Evolutionary conservation across 2,797 vertebrate species (phyloP).

Genomic region (Ateles fusciceps): DNA sequence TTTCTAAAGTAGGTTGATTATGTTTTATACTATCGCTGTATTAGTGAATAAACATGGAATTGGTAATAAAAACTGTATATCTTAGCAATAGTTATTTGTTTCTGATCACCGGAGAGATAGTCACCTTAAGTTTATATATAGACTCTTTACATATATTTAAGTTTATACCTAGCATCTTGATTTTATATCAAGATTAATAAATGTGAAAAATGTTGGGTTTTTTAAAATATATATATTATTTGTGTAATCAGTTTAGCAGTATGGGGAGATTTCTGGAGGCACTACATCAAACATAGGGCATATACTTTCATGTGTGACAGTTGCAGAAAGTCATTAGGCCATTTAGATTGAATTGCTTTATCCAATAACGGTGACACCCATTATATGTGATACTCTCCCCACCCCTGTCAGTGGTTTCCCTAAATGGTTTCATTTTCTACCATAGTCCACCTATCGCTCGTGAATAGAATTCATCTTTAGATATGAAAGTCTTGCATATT

Average conservation of each 20-base stretch:
- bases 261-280: not conserved
- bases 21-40: not conserved
- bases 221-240: not conserved
- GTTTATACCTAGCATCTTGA: not conserved
- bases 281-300: not conserved
- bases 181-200: not conserved
- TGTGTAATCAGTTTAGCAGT: not conserved
- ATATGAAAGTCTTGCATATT: not conserved
- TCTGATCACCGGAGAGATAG: not conserved
- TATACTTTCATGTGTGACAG: not conserved
- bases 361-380: not conserved
- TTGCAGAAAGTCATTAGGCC: not conserved
- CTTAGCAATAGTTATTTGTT: not conserved
- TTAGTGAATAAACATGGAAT: slow-evolving; percentile 4
- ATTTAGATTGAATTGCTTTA: not conserved
- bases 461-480: not conserved
- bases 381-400: not conserved
- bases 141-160: not conserved
- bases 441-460: not conserved
- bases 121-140: not conserved
- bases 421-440: not conserved
- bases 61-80: not conserved
- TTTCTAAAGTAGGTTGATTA: not conserved
- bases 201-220: not conserved
- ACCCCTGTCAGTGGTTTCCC: not conserved